Conservation (phyloP, 2,888 invertebrate species). For the Urechis unicinctus region DNA sequence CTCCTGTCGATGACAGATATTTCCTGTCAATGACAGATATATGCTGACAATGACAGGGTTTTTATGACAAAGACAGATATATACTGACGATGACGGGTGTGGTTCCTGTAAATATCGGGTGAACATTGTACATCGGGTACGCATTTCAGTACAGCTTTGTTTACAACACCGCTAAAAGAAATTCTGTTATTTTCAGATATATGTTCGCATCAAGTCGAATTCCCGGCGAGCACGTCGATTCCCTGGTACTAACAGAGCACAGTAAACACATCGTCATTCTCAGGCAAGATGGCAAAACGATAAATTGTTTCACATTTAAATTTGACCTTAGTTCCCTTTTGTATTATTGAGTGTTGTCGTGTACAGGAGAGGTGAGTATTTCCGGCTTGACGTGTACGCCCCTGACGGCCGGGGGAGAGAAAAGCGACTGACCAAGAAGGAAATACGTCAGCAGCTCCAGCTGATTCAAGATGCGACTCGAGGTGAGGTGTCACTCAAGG, state of each 20-base stretch:
- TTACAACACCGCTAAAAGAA: too few species aligned
- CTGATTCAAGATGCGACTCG: constrained; percentile 21
- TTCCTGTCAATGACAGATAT: too few species aligned
- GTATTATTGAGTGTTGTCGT: too few species aligned
- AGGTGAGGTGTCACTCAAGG: constrained; percentile 20
- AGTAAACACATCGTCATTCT: constrained; percentile 25
- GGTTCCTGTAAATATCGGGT: too few species aligned
- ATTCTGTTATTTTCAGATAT: too few species aligned
- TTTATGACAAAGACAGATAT: too few species aligned
- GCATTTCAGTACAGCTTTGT: too few species aligned
- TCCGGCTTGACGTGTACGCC: constrained; percentile 24
- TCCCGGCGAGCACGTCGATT: constrained; percentile 24
- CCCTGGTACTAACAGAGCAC: constrained; percentile 21
- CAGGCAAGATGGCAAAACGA: constrained; percentile 10
- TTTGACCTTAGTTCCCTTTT: too few species aligned
- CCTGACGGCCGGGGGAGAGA: constrained; percentile 24
- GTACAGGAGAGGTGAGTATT: constrained; percentile 25
- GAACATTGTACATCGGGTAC: too few species aligned
- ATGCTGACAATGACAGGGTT: too few species aligned
- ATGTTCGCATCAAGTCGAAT: constrained; percentile 25
- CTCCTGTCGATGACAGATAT: too few species aligned
- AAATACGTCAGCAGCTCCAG: constrained; percentile 21
- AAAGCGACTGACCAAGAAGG: constrained; percentile 23
- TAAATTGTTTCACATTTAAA: not conserved
- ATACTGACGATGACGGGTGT: too few species aligned